Base-by-base conservation (phyloP, 2,797 vertebrate genomes). In the Brachyrhaphis roseni region DNA sequence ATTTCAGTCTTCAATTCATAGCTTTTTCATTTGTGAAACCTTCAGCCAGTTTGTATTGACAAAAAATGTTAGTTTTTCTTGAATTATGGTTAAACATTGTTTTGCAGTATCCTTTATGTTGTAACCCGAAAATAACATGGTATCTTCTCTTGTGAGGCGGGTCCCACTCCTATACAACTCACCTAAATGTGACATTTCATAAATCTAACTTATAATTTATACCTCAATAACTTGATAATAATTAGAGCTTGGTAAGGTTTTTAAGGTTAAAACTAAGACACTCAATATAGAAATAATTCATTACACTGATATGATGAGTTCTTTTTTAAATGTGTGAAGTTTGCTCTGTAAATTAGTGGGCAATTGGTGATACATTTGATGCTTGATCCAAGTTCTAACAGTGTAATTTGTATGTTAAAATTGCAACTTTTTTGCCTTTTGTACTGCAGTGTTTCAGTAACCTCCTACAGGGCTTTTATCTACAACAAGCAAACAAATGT, bases 281-380 rank as follows among this genome's bases (percentile, higher is more conserved):
- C 71, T 64, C 12, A 43, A 43, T 12, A 16, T 64, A 73, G 15
- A 36, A 80, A 66, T 78, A 72, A 73, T 73, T 74, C 1, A 36
- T 7, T 57, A 8, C 46, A 76, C 26, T 66, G n/a, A 16, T 43
- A 3, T 20, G 7, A 78, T 79, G 68, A 53, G 20, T 53, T 8
- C 23, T 12, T 78, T 75, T 45, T 71, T 36, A 0, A 41, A 41
- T 59, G 20, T 39, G 23, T 62, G 71, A 46, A 79, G 78, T 78
- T 6, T 49, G 71, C 75, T 75, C 16, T 23, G 28, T 26, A 74
- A 78, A 82, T 81, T 72, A 73, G 23, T 53, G 26, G 55, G 55
- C 41, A 82, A 51, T 83, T 1, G 57, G 16, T 78, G 74, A 70
- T 8, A 46, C 11, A 78, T 75, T 80, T 76, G 39, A 59, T 83